Evolutionary conservation across 2,113 vertebrate species (phyloP).

Genomic region (Gymnogyps californianus): DNA sequence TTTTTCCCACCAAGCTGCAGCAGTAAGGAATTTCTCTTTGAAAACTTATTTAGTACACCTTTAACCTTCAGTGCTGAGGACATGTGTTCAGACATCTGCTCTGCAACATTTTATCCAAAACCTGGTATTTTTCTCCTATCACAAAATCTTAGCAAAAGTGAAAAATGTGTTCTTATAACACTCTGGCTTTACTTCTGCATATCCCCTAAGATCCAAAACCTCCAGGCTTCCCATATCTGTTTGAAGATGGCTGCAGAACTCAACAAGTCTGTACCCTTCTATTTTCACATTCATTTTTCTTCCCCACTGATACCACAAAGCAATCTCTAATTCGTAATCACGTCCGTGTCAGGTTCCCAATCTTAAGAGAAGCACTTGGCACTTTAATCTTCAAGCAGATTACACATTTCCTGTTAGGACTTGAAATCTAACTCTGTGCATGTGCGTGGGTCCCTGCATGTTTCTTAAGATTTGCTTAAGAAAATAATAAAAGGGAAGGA

Average conservation of each 20-base stretch:
- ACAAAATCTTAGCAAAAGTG: background rate
- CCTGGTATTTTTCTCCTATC: background rate
- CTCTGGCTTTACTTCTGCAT: background rate
- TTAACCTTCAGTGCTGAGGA: background rate
- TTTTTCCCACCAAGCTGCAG: background rate
- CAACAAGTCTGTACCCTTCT: slow-evolving; percentile 31
- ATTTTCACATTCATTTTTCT: slow-evolving; percentile 1
- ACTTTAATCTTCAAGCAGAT: slow-evolving; percentile 52
- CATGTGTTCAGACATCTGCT: background rate
- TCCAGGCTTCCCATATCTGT: background rate
- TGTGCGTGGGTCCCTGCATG: background rate
- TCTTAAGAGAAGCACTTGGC: slow-evolving; percentile 29
- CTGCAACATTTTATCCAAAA: background rate
- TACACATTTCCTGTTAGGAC: slow-evolving; percentile 56
- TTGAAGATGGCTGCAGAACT: slow-evolving; percentile 17
- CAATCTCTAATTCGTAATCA: slow-evolving; percentile 54
- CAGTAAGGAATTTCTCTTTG: background rate
- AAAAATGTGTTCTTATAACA: background rate
- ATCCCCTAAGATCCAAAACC: background rate
- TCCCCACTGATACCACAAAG: slow-evolving; percentile 17
- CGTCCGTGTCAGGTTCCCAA: slow-evolving; percentile 42
- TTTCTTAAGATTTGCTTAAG: background rate
- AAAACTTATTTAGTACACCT: background rate
- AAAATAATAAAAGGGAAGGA: background rate
- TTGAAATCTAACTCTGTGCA: slow-evolving; percentile 24